phyloP scores from a whole-genome alignment of 2,888 invertebrate species.

The Caenorhabditis japonica region DNA sequence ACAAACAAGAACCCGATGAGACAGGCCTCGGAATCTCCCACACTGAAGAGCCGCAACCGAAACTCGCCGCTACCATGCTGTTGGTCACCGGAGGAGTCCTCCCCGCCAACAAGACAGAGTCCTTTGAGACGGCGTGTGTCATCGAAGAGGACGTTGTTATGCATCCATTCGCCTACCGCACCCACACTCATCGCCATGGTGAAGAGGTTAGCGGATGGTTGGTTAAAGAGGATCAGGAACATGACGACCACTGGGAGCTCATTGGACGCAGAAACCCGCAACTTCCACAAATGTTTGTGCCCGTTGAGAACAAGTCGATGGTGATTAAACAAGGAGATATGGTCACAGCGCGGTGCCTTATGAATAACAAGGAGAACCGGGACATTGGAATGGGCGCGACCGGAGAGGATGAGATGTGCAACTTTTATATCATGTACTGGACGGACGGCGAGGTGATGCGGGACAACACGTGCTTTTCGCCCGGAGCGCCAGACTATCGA shows the following conservation, averaged over 20 bases:
- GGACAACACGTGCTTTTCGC: conserved; percentile 74
- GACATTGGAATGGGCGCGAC: conserved; percentile 72
- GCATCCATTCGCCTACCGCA: conserved; percentile 94
- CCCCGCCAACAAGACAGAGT: conserved; percentile 67
- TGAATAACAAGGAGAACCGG: conserved; percentile 74
- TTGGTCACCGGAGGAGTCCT: conserved; percentile 90
- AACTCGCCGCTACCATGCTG: conserved; percentile 91
- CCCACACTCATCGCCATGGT: conserved; percentile 86
- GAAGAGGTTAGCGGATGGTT: conserved; percentile 72
- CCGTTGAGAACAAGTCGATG: conserved; percentile 82
- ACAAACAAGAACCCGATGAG: conserved; percentile 45
- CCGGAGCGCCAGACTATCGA: conserved; percentile 74
- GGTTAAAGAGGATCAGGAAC: conserved; percentile 65
- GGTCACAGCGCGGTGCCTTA: conserved; percentile 67
- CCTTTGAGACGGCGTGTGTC: conserved; percentile 90
- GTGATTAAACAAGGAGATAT: conserved; percentile 80
- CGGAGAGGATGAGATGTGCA: conserved; percentile 78
- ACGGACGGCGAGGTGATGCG: conserved; percentile 62
- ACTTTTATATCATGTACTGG: conserved; percentile 78
- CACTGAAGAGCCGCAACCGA: conserved; percentile 80
- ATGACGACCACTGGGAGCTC: conserved; percentile 84
- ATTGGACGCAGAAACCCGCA: conserved; percentile 90
- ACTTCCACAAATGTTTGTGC: conserved; percentile 93
- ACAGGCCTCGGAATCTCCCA: conserved; percentile 59
- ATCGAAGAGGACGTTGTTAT: conserved; percentile 85